phyloP scores from a whole-genome alignment of 2,888 invertebrate genomes.

The Aphrophora alni region DNA sequence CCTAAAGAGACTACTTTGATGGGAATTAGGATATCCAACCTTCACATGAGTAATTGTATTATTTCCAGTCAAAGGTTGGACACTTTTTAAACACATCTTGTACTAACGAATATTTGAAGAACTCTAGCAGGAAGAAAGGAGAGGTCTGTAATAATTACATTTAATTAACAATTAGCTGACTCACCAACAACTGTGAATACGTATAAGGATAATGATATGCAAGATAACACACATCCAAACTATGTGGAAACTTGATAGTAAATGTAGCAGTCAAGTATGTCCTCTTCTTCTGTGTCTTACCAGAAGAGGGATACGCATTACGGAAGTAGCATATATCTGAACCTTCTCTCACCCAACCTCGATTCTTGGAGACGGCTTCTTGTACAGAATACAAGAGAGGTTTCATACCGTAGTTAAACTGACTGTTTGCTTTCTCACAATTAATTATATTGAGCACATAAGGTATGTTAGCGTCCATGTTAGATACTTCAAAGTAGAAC shows the following conservation, averaged over 20 bases:
- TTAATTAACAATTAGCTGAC: slow-evolving; percentile 35
- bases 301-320: slow-evolving; percentile 70
- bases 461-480: slow-evolving; percentile 71
- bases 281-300: slow-evolving; percentile 61
- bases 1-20: too few relatives aligned
- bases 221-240: slow-evolving; percentile 80
- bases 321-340: slow-evolving; percentile 82
- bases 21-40: too few relatives aligned
- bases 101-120: too few relatives aligned
- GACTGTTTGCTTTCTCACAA: slow-evolving; percentile 85
- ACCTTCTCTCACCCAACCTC: slow-evolving; percentile 76
- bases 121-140: too few relatives aligned
- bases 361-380: slow-evolving; percentile 60
- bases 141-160: too few relatives aligned
- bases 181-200: slow-evolving; percentile 76
- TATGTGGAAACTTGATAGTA: slow-evolving; percentile 75
- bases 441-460: slow-evolving; percentile 88
- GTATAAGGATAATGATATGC: slow-evolving; percentile 90
- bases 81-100: too few relatives aligned
- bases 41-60: too few relatives aligned
- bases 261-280: slow-evolving; percentile 81
- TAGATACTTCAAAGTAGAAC: slow-evolving; percentile 85
- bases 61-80: too few relatives aligned
- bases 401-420: slow-evolving; percentile 89
- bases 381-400: slow-evolving; percentile 85